A percentile compares a stretch with the other conserved stretches of the same genome.
These are phyloP conservation scores for Ceyx cyanopectus DNA, from an alignment of 2,113 vertebrate genomes.

Conservation along the genomic window DNA sequence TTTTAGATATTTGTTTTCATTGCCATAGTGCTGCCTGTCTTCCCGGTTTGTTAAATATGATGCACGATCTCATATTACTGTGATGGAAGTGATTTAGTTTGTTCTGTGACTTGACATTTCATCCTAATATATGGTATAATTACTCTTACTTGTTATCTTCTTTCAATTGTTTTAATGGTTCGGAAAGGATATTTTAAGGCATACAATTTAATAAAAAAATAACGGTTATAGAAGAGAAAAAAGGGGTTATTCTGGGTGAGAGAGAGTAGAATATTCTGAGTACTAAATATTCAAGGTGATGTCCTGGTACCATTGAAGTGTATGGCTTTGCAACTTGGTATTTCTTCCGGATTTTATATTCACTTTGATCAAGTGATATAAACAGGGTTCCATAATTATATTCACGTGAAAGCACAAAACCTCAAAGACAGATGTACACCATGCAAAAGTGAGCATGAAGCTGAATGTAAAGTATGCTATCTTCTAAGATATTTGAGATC, in stretches of 20 bases:
- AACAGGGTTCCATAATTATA: neutral
- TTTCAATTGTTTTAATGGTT: neutral
- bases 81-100: neutral
- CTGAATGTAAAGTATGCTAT: neutral
- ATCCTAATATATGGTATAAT: neutral
- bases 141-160: neutral
- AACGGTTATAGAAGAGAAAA: neutral
- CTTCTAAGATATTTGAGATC: neutral
- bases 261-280: neutral
- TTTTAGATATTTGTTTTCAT: neutral
- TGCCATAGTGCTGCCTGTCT: neutral
- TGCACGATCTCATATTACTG: neutral
- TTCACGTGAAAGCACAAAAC: neutral
- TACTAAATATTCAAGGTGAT: neutral
- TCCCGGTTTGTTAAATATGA: neutral
- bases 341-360: neutral
- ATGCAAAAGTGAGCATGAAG: neutral
- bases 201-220: neutral
- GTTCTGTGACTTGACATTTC: neutral
- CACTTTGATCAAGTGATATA: neutral
- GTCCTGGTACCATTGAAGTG: neutral
- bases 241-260: rapidly evolving
- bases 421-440: neutral
- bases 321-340: neutral
- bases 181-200: neutral